These are phyloP conservation scores for Melinaea menophilus DNA, from an alignment of 2,888 invertebrate genomes.

Conservation along the genomic window DNA sequence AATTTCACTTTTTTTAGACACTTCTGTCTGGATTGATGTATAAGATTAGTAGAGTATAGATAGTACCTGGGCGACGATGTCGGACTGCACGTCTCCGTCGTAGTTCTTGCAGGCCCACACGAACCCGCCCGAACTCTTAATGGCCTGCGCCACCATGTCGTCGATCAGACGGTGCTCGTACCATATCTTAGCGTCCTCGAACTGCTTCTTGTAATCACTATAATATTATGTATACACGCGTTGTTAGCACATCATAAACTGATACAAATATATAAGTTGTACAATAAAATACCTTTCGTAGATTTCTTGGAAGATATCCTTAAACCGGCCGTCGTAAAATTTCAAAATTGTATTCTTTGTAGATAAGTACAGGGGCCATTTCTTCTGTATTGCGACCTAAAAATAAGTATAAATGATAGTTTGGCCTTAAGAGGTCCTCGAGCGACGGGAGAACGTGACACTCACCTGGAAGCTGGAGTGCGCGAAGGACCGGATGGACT, in stretches of 20 bases:
- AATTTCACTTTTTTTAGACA: too few relatives aligned
- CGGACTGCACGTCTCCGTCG: slow-evolving; percentile 94
- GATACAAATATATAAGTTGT: background rate
- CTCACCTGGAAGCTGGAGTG: slow-evolving; percentile 89
- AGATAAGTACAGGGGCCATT: slow-evolving; percentile 93
- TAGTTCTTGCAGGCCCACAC: slow-evolving; percentile 97
- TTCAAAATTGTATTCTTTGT: slow-evolving; percentile 96
- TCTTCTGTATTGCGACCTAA: slow-evolving; percentile 86
- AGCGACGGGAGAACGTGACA: background rate
- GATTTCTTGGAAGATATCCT: slow-evolving; percentile 94
- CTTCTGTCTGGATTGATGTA: too few relatives aligned
- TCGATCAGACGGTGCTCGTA: slow-evolving; percentile 95
- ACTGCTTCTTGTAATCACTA: slow-evolving; percentile 85
- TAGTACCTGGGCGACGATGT: slow-evolving; percentile 86
- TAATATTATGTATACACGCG: background rate
- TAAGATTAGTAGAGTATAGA: too few relatives aligned
- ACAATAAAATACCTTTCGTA: slow-evolving; percentile 81
- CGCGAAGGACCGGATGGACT: slow-evolving; percentile 89
- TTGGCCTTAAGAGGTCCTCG: background rate
- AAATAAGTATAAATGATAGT: slow-evolving; percentile 21
- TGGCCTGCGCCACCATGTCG: slow-evolving; percentile 92
- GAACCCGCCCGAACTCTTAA: slow-evolving; percentile 91
- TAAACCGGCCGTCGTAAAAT: slow-evolving; percentile 92
- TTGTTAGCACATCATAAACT: background rate
- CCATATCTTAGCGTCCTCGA: slow-evolving; percentile 88